phyloP scores from a whole-genome alignment of 2,113 vertebrate genomes.

The Podilymbus podiceps region DNA sequence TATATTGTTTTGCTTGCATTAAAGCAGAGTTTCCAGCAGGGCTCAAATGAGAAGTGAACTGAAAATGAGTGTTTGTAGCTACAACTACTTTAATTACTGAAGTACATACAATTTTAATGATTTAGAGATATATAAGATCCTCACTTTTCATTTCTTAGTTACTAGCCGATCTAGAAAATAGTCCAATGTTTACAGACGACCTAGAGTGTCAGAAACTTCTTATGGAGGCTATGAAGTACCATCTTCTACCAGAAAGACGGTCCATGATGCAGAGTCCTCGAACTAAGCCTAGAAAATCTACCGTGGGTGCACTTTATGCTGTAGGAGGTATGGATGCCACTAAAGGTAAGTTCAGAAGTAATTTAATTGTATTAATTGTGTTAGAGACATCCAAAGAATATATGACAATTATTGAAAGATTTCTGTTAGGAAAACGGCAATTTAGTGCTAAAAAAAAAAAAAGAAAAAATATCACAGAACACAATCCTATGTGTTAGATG shows the following conservation, averaged over 20 bases:
- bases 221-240: conserved; percentile 99
- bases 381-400: neutral
- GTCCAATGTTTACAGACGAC: conserved; percentile 91
- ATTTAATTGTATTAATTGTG: neutral
- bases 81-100: neutral
- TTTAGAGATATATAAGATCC: neutral
- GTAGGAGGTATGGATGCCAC: conserved; percentile 95
- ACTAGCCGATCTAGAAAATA: conserved; percentile 94
- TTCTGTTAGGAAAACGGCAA: neutral
- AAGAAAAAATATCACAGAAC: neutral
- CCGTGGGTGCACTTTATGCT: conserved; percentile 93
- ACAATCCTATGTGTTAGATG: neutral
- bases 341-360: conserved; percentile 80
- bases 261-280: conserved; percentile 94
- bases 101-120: neutral
- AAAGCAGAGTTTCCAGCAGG: neutral
- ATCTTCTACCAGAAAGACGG: conserved; percentile 91
- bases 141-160: conserved; percentile 73
- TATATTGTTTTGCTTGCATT: neutral
- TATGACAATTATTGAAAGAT: neutral
- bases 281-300: conserved; percentile 97
- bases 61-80: neutral
- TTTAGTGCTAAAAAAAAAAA: neutral
- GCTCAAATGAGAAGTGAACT: neutral
- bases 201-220: conserved; percentile 95